phyloP scores from a whole-genome alignment of 2,888 invertebrate species.

The Drosophila atripex region DNA sequence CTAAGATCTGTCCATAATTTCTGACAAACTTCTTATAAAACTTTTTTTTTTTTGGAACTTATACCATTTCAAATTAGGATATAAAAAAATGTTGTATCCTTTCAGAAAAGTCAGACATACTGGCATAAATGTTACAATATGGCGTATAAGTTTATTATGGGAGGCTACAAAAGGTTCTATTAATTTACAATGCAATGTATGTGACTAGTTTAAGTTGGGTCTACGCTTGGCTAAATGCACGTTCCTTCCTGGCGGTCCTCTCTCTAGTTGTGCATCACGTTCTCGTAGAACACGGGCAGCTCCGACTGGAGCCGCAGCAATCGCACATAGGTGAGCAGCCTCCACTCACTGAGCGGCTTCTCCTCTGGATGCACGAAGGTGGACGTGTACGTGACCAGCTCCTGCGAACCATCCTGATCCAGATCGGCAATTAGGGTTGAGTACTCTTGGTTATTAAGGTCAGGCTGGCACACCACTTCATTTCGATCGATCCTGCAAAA shows the following conservation, averaged over 20 bases:
- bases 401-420: conserved; percentile 90
- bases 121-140: not conserved
- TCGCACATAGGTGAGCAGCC: conserved; percentile 88
- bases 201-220: conserved; percentile 59
- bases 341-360: conserved; percentile 84
- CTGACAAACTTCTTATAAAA: too few relatives aligned
- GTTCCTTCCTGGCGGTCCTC: conserved; percentile 3
- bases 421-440: conserved; percentile 90
- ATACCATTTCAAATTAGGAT: too few relatives aligned
- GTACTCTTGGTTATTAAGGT: conserved; percentile 89
- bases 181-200: conserved; percentile 56
- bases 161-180: conserved; percentile 46
- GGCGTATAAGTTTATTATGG: conserved; percentile 24
- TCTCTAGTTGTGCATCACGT: conserved; percentile 67
- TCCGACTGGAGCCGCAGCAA: conserved; percentile 89
- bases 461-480: conserved; percentile 88
- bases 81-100: too few relatives aligned
- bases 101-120: too few relatives aligned
- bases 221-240: conserved; percentile 37
- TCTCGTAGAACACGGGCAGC: conserved; percentile 88
- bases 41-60: too few relatives aligned
- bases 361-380: conserved; percentile 85
- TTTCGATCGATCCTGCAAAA: conserved; percentile 85
- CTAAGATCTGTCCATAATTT: too few relatives aligned
- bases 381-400: conserved; percentile 90